Evolutionary conservation across 2,797 vertebrate species (phyloP), one percentile per base, ranked within the genome.

Genomic region (Malacoctenus gilli): DNA sequence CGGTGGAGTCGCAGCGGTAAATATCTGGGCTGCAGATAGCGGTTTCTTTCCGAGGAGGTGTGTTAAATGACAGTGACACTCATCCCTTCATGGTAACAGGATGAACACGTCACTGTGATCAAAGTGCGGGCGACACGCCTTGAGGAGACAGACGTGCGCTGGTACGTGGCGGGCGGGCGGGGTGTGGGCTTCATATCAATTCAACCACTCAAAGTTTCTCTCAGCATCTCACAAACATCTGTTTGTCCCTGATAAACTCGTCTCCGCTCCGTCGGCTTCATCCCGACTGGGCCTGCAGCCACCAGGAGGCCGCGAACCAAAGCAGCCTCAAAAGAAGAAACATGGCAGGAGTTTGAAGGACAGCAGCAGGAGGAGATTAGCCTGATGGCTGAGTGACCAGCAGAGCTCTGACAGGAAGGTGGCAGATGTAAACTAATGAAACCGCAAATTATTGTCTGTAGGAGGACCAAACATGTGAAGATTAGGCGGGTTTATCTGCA

Each of bases 21-120:
- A 59, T 46, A 48, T 58, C 13, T 65, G 40, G 34, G 52, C 56
- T 38, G 46, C 16, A n/a, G n/a, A n/a, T n/a, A n/a, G n/a, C n/a
- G n/a, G 48, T 47, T 40, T 54, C 40, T 63, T 56, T 55, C 49
- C 39, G 14, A 55, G 37, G 43, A n/a, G 76, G 76, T 85, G 83
- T 83, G 72, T 77, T 77, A 86, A 89, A 87, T 85, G 87, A 79
- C 73, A 75, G 35, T 87, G 87, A 89, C 87, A 85, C 55, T 87
- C 82, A 87, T 89, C 87, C 75, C 72, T 71, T 74, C 67, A 15
- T 54, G 39, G 58, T 68, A 64, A 84, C 74, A 65, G 79, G 68
- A 77, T 71, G 71, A 84, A 63, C 63, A 32, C 77, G 76, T 76
- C 54, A 39, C 19, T 0, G 1, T 68, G 84, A 88, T 87, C 79